Conservation (phyloP, 2,888 invertebrate genomes). For the Dyspetes luteomarginatus region DNA sequence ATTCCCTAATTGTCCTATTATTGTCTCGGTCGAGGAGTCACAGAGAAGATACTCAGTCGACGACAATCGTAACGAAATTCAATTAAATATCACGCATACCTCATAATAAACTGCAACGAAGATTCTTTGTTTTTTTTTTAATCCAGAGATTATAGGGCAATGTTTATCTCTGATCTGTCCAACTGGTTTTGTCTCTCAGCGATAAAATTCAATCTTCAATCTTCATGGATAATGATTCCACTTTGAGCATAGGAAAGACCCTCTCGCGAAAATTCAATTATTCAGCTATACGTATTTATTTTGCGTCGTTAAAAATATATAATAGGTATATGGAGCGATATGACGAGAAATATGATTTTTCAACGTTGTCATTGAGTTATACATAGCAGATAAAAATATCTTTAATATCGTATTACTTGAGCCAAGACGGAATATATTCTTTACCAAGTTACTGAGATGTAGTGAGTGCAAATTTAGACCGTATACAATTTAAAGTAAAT, state of each 20-base stretch:
- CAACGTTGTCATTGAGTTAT: not conserved
- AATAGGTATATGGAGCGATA: conserved; percentile 1
- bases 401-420: not conserved
- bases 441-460: not conserved
- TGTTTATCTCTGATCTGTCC: not conserved
- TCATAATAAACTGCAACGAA: conserved; percentile 2
- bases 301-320: conserved; percentile 8
- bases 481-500: too few species aligned
- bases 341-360: not conserved
- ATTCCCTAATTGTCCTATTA: conserved; percentile 62
- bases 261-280: conserved; percentile 14
- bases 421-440: not conserved
- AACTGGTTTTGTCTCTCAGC: not conserved
- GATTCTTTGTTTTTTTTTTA: not conserved
- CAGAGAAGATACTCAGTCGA: conserved; percentile 22
- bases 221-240: conserved; percentile 28
- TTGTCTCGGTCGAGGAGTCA: conserved; percentile 30
- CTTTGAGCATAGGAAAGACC: conserved; percentile 18
- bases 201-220: not conserved
- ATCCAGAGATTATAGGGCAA: not conserved
- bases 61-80: not conserved
- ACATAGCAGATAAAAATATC: not conserved
- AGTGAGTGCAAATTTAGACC: too few species aligned
- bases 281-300: conserved; percentile 5
- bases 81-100: not conserved